Percentiles rank a stretch among this genome's conserved stretches.
Conservation (phyloP, 2,797 vertebrate species). For the Sebastes vulpes region DNA sequence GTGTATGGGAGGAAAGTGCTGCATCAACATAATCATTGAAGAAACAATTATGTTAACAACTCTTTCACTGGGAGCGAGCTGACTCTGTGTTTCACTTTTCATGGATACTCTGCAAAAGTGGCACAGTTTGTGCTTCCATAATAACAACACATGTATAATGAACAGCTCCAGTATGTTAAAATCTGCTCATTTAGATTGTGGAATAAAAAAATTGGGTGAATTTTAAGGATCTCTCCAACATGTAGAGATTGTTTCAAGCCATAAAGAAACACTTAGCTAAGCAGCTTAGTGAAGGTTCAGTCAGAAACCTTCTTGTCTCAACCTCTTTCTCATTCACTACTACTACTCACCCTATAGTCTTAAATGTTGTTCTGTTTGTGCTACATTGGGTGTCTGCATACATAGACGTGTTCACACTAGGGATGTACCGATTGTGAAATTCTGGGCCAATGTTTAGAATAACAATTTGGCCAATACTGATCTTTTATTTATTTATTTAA, state of each 20-base stretch:
- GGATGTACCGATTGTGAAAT: too few relatives aligned
- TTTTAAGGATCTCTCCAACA: not conserved
- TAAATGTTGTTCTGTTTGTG: too few relatives aligned
- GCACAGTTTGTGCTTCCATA: not conserved
- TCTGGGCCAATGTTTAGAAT: too few relatives aligned
- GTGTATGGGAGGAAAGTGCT: slow-evolving; percentile 40
- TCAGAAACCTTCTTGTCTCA: not conserved
- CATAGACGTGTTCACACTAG: too few relatives aligned
- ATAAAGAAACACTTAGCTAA: too few relatives aligned
- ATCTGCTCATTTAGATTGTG: not conserved
- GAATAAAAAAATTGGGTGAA: not conserved
- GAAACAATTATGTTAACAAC: slow-evolving; percentile 66
- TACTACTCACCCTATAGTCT: too few relatives aligned
- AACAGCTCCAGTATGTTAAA: not conserved
- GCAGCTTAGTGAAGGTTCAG: not conserved
- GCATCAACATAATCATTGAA: slow-evolving; percentile 71
- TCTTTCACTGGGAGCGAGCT: slow-evolving; percentile 33
- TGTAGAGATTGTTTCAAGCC: not conserved
- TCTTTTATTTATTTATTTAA: too few relatives aligned
- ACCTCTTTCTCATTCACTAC: not conserved
- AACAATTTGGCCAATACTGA: too few relatives aligned
- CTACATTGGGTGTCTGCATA: too few relatives aligned
- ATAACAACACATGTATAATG: not conserved
- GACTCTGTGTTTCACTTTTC: slow-evolving; percentile 22
- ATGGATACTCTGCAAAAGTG: not conserved